Evolutionary conservation across 2,797 vertebrate genomes (phyloP).

Genomic region (Knipowitschia caucasica): DNA sequence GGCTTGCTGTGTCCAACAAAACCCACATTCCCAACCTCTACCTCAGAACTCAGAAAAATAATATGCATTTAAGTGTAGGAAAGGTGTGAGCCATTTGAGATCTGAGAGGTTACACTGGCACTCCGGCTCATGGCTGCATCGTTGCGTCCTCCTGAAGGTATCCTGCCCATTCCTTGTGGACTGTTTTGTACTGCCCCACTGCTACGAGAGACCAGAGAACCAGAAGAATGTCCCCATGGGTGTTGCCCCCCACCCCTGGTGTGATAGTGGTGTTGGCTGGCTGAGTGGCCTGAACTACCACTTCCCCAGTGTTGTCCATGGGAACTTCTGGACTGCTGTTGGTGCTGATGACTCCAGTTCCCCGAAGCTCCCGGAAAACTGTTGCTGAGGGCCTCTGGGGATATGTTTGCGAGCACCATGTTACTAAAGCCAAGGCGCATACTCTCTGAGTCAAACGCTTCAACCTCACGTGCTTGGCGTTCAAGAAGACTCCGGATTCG

Average conservation of each 20-base stretch:
- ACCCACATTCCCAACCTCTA: conserved; percentile 25
- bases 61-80: conserved; percentile 90
- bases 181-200: conserved; percentile 90
- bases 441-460: conserved; percentile 99
- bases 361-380: conserved; percentile 92
- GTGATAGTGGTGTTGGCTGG: conserved; percentile 83
- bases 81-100: conserved; percentile 99
- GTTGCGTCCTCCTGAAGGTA: conserved; percentile 90
- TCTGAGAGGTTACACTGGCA: conserved; percentile 98
- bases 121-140: conserved; percentile 98
- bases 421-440: conserved; percentile 99
- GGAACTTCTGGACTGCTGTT: conserved; percentile 78
- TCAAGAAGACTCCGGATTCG: conserved; percentile 95
- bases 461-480: conserved; percentile 95
- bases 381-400: conserved; percentile 93
- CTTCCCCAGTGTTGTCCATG: conserved; percentile 87
- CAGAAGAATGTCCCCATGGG: conserved; percentile 87
- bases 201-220: conserved; percentile 84
- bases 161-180: conserved; percentile 96
- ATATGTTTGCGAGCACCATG: conserved; percentile 96
- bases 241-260: conserved; percentile 81
- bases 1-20: conserved; percentile 29
- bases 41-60: conserved; percentile 10
- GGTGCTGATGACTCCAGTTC: conserved; percentile 84
- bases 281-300: conserved; percentile 77